Conservation (phyloP, 2,797 vertebrate species). For the Pseudochirops corinnae region DNA sequence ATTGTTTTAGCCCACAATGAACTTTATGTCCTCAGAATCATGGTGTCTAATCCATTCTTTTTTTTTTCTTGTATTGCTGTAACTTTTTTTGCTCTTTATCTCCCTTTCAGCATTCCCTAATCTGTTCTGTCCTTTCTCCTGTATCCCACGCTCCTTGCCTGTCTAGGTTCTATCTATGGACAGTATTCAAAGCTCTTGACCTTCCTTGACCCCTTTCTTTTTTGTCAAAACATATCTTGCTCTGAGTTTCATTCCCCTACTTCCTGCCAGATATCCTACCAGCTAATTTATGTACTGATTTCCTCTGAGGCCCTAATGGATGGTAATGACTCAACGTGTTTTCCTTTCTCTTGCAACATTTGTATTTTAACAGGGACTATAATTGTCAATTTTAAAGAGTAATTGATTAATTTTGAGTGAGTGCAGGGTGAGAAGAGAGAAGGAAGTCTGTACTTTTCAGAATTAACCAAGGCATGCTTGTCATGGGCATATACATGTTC, state of each 20-base stretch:
- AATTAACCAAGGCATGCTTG: neutral
- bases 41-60: neutral
- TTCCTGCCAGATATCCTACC: neutral
- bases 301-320: neutral
- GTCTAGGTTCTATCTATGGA: neutral
- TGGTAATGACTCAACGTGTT: neutral
- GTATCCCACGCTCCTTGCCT: neutral
- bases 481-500: neutral
- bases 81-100: neutral
- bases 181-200: neutral
- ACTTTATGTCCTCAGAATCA: slow-evolving; percentile 39
- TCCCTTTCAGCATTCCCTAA: neutral
- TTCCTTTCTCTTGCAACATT: neutral
- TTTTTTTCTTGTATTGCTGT: neutral
- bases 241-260: neutral
- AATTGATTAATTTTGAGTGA: neutral
- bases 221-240: neutral
- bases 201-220: neutral
- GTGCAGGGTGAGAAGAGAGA: neutral
- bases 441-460: neutral
- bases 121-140: neutral
- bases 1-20: neutral
- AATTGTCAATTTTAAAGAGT: neutral
- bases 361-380: neutral
- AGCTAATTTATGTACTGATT: neutral